phyloP scores from a whole-genome alignment of 2,797 vertebrate species.

The Eremophila alpestris region DNA sequence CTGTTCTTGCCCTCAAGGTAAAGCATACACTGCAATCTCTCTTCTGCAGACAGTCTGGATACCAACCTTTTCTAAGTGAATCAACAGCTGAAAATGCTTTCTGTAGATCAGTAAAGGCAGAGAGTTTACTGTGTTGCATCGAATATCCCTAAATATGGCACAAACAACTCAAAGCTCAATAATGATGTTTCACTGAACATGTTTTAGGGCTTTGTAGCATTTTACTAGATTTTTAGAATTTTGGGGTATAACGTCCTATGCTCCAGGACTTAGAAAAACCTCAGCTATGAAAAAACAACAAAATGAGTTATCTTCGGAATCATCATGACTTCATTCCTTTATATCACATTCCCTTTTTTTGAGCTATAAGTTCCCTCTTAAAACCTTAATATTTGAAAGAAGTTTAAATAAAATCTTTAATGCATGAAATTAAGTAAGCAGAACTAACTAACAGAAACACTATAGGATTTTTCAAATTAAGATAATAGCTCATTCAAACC shows the following conservation, averaged over 20 bases:
- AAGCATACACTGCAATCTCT: conserved; percentile 68
- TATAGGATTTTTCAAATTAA: not conserved
- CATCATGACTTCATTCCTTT: not conserved
- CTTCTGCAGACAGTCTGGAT: conserved; percentile 22
- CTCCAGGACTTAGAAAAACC: not conserved
- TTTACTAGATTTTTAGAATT: not conserved
- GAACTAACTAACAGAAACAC: not conserved
- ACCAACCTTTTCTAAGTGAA: conserved; percentile 25
- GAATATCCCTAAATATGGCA: not conserved
- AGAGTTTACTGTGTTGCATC: not conserved
- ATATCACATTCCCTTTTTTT: not conserved
- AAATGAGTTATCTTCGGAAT: not conserved
- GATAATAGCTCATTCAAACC: not conserved
- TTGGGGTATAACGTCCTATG: not conserved
- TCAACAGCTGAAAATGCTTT: conserved; percentile 5
- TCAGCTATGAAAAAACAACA: not conserved
- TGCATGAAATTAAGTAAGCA: not conserved
- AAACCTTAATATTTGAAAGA: not conserved
- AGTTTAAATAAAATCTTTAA: not conserved
- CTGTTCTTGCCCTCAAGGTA: conserved; percentile 70
- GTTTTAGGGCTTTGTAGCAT: not conserved
- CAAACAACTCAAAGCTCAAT: conserved; percentile 3
- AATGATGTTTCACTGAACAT: not conserved
- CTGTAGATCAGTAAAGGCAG: conserved; percentile 32
- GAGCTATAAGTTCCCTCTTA: not conserved